phyloP scores from a whole-genome alignment of 2,113 vertebrate genomes.

The Ariopsis seemanni region DNA sequence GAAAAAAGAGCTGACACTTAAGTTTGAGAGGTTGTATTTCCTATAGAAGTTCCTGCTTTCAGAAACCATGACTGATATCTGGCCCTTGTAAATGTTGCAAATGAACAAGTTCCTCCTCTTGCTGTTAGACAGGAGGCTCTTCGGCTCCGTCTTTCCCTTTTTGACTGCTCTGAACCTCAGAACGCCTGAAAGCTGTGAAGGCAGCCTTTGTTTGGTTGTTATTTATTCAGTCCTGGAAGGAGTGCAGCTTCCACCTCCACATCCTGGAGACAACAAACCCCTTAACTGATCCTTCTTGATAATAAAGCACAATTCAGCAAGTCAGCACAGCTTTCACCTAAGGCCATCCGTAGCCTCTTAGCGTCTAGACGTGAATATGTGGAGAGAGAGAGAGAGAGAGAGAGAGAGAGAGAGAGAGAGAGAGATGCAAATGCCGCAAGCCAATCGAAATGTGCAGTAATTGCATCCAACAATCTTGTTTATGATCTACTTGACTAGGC shows the following conservation, averaged over 20 bases:
- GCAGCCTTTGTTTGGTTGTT: constrained; percentile 44
- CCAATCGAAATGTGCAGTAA: constrained; percentile 29
- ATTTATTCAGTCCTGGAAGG: constrained; percentile 47
- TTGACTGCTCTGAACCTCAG: background rate
- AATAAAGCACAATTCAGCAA: constrained; percentile 38
- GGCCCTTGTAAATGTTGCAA: background rate
- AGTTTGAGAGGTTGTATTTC: background rate
- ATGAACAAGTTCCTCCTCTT: constrained; percentile 15
- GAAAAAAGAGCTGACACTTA: background rate
- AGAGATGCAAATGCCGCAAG: constrained; percentile 37
- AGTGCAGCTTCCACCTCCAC: constrained; percentile 45
- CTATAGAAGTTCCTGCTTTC: background rate
- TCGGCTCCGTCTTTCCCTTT: background rate
- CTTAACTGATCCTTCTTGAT: constrained; percentile 44
- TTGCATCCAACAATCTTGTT: constrained; percentile 50
- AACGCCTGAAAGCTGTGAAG: constrained; percentile 20
- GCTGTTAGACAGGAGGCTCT: background rate
- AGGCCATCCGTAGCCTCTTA: background rate
- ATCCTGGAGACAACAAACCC: constrained; percentile 41
- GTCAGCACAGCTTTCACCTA: constrained; percentile 27
- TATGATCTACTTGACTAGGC: constrained; percentile 37
- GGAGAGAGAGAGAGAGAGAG: constrained; percentile 4
- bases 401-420: constrained; percentile 5
- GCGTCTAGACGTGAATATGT: background rate
- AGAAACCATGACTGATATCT: background rate